Base-by-base conservation (phyloP, 2,797 vertebrate species). In the Capromys pilorides region DNA sequence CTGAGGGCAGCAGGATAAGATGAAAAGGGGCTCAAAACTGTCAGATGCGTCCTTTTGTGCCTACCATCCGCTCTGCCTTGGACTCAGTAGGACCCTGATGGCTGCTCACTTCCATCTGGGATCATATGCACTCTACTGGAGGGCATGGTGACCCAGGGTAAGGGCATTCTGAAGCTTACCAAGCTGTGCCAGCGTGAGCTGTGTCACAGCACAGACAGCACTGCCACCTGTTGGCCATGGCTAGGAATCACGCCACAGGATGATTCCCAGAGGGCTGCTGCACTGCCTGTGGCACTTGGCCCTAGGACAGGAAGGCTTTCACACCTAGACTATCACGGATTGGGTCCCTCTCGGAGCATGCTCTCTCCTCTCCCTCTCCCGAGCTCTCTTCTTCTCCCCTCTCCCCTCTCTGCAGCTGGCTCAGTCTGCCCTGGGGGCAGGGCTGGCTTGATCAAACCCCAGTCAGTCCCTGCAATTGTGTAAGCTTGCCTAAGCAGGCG, bases 211-310 rank as follows among this genome's bases (percentile, higher is more conserved):
- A 33, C 67, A 73, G 89, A 92, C 96, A 31, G 93, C 96, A 97
- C 95, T 96, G 97, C 97, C 97, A 97, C 97, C 97, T 97, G 96
- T 97, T 96, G 96, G 94, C 91, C 87, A 22, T n/a, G 45, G n/a
- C 39, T 92, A 69, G 82, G 59, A 96, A 81, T 94, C 66, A 91
- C 85, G 94, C 62, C 84, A 94, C 22, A 18, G 36, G 18, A 39
- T 33, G 36, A 59, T 22, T 57, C 78, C 49, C 57, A 36, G 39
- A 71, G 21, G 21, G 41, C 66, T 6, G 67, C 78, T 19, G 11
- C 8, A 11, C 61, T 39, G 61, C 28, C 86, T n/a, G 49, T 10
- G 41, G 6, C 77, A 22, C 33, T 71, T 0, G 3, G 81, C 54
- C 67, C 54, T 36, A 21, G 45, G 33, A 66, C 49, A 54, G 36